Percentiles rank a stretch among this genome's conserved stretches.
These are phyloP conservation scores for Corythoichthys haematopterus DNA, from an alignment of 2,113 vertebrate species.

Conservation along the genomic window DNA sequence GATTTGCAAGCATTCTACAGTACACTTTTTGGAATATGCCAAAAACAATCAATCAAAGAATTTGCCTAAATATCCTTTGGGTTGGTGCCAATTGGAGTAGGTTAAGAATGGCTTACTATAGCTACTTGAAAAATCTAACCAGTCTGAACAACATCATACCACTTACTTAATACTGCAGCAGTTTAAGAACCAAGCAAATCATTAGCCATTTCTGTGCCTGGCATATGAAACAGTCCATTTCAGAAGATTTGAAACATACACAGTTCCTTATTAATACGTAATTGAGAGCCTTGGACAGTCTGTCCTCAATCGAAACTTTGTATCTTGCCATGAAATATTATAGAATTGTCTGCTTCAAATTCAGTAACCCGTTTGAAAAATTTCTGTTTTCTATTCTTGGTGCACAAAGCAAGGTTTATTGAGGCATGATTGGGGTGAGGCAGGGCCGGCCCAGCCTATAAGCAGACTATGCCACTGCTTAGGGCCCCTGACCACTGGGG, in stretches of 20 bases:
- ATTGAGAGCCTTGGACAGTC: background rate
- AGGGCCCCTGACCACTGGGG: too few species aligned
- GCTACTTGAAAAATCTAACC: constrained; percentile 41
- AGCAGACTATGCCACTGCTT: too few species aligned
- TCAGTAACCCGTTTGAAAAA: too few species aligned
- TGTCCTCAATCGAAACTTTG: background rate
- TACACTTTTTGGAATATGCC: background rate
- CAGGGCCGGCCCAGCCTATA: too few species aligned
- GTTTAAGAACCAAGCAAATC: background rate
- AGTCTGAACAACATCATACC: constrained; percentile 40
- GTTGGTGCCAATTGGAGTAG: constrained; percentile 8
- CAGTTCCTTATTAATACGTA: background rate
- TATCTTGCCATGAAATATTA: too few species aligned
- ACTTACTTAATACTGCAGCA: constrained; percentile 21
- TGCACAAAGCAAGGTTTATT: too few species aligned
- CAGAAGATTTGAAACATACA: background rate
- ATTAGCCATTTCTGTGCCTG: background rate
- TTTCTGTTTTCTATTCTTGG: too few species aligned
- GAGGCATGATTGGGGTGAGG: too few species aligned
- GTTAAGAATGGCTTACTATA: constrained; percentile 29
- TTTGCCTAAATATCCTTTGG: background rate
- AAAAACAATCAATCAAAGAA: background rate
- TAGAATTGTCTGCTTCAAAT: too few species aligned
- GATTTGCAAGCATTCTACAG: constrained; percentile 1
- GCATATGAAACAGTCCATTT: background rate